Percentiles rank a stretch among this genome's conserved stretches.
These are phyloP conservation scores for Dunckerocampus dactyliophorus DNA, from an alignment of 2,113 vertebrate genomes.

Conservation along the genomic window DNA sequence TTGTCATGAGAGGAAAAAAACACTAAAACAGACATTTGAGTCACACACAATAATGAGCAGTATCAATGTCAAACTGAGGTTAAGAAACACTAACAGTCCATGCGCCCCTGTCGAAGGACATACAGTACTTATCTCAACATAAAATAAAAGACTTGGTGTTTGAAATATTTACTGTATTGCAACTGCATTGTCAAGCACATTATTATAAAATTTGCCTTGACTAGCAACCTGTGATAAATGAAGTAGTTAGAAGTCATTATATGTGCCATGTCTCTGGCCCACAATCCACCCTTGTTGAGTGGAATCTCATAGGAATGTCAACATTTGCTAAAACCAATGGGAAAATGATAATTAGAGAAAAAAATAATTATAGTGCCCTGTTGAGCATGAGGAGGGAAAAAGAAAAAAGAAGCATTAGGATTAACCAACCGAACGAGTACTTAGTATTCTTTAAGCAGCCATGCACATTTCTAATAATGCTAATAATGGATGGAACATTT, in stretches of 20 bases:
- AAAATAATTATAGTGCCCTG: conserved; percentile 59
- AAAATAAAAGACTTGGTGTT: too few relatives aligned
- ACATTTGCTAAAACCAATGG: conserved; percentile 48
- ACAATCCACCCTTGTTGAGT: conserved; percentile 56
- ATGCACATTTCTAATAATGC: conserved; percentile 37
- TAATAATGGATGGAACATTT: conserved; percentile 50
- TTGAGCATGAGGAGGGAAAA: conserved; percentile 43
- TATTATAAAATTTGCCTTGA: background rate
- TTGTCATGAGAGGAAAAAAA: too few relatives aligned
- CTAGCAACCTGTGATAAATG: conserved; percentile 29
- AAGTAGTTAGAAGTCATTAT: conserved; percentile 46
- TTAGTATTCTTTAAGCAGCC: conserved; percentile 49
- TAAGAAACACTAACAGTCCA: too few relatives aligned
- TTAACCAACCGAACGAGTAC: conserved; percentile 55
- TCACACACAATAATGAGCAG: too few relatives aligned
- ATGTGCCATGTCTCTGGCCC: conserved; percentile 30
- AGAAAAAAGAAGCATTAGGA: conserved; percentile 43
- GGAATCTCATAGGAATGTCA: conserved; percentile 59
- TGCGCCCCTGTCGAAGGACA: too few relatives aligned
- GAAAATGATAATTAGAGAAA: conserved; percentile 55
- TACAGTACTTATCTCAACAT: too few relatives aligned
- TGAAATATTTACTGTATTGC: too few relatives aligned
- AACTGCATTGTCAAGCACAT: too few relatives aligned
- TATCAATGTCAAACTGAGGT: too few relatives aligned
- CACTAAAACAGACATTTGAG: too few relatives aligned